Evolutionary conservation across 92 coral and sea anemone genomes (phyloP).

Genomic region (Phymanthus crucifer): DNA sequence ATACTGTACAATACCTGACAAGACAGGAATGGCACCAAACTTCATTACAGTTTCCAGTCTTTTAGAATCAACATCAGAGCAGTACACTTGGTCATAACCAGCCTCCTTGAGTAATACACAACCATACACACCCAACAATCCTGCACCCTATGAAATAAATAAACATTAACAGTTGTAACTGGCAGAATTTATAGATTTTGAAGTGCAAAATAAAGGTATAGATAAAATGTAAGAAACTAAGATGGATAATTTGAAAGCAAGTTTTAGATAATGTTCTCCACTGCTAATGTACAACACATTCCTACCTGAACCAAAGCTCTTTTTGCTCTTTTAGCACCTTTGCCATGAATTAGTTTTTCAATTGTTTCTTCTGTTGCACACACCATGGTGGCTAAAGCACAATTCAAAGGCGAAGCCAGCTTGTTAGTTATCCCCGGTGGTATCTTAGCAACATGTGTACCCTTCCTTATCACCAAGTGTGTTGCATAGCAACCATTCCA

Average conservation of each 20-base stretch:
- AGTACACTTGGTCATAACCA: slow-evolving; percentile 77
- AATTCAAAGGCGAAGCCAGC: slow-evolving; percentile 85
- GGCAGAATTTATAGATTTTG: not conserved
- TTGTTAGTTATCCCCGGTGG: slow-evolving; percentile 69
- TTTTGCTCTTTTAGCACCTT: slow-evolving; percentile 40
- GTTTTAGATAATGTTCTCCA: too few species aligned
- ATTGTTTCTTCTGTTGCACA: slow-evolving; percentile 68
- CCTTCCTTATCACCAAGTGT: slow-evolving; percentile 81
- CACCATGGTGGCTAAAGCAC: slow-evolving; percentile 97
- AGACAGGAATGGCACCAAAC: slow-evolving; percentile 84
- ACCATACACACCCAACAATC: slow-evolving; percentile 91
- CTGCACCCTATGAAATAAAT: slow-evolving; percentile 71
- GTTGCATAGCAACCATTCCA: slow-evolving; percentile 93
- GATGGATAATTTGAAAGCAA: too few species aligned
- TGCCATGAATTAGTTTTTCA: slow-evolving; percentile 17
- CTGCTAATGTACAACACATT: too few species aligned
- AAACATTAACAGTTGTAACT: not conserved
- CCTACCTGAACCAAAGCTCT: slow-evolving; percentile 83
- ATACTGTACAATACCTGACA: slow-evolving; percentile 62
- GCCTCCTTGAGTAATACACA: slow-evolving; percentile 84
- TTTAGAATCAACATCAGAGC: slow-evolving; percentile 76
- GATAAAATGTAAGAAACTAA: too few species aligned
- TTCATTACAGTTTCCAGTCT: slow-evolving; percentile 71
- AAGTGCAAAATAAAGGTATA: too few species aligned
- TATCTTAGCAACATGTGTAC: slow-evolving; percentile 84